Percentiles rank a stretch among this genome's conserved stretches.
Conservation (phyloP, 2,888 invertebrate genomes). For the Ommatoiulus sabulosus region DNA sequence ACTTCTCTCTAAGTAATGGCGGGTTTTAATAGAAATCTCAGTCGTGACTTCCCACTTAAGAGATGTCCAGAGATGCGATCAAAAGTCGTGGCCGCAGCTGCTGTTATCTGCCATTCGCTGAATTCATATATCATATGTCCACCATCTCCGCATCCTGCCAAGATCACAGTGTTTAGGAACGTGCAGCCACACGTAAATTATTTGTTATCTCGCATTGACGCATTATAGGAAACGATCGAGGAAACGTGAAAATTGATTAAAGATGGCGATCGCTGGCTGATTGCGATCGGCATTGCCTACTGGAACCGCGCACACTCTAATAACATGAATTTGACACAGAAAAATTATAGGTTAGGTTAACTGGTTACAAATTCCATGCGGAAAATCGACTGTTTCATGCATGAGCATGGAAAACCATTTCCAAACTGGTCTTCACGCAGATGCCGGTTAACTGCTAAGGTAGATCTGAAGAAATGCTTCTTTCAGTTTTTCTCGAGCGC, state of each 20-base stretch:
- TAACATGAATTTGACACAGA: conserved; percentile 43
- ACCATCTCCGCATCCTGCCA: neutral
- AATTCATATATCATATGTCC: conserved; percentile 31
- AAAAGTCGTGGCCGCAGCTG: conserved; percentile 21
- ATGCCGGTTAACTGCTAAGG: neutral
- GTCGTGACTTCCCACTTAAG: conserved; percentile 23
- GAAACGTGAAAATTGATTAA: conserved; percentile 40
- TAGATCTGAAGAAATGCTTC: neutral
- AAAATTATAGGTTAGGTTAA: conserved; percentile 40
- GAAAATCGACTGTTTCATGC: conserved; percentile 43
- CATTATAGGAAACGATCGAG: neutral
- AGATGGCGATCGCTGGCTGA: conserved; percentile 27
- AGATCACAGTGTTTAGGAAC: neutral
- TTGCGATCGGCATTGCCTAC: conserved; percentile 26
- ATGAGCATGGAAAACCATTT: conserved; percentile 19
- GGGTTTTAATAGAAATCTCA: conserved; percentile 7
- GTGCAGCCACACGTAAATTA: conserved; percentile 9
- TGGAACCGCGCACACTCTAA: conserved; percentile 19
- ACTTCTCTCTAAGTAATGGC: neutral
- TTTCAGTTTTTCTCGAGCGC: neutral
- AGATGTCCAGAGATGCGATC: conserved; percentile 43
- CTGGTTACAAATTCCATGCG: conserved; percentile 31
- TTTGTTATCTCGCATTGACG: neutral
- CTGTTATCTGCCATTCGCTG: conserved; percentile 4
- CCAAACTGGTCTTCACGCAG: conserved; percentile 5